Conservation (phyloP, 2,888 invertebrate species). For the Tachina grossa region DNA sequence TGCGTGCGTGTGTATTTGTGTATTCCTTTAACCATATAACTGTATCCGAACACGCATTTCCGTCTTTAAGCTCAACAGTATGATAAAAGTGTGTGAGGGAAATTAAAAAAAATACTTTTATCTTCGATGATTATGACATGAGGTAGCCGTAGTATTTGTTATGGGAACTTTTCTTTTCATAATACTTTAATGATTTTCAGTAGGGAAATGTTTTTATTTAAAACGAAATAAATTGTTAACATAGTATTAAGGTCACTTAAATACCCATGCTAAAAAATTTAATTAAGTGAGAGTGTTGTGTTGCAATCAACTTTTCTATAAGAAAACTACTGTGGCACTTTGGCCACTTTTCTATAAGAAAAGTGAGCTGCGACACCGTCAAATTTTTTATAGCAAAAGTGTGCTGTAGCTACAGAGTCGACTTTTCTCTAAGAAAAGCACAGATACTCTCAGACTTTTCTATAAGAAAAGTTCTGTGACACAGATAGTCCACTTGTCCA, state of each 20-base stretch:
- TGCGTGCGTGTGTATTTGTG: not conserved
- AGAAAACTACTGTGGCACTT: too few relatives aligned
- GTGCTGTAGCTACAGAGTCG: too few relatives aligned
- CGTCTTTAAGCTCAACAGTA: not conserved
- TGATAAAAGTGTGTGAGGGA: not conserved
- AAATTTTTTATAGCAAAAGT: too few relatives aligned
- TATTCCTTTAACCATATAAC: constrained; percentile 9
- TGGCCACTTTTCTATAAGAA: too few relatives aligned
- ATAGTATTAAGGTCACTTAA: constrained; percentile 17
- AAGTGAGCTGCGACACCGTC: too few relatives aligned
- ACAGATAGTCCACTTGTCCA: too few relatives aligned
- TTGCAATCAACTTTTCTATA: too few relatives aligned
- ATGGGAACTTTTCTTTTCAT: not conserved
- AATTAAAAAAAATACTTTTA: not conserved
- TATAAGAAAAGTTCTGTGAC: too few relatives aligned
- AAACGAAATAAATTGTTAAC: not conserved
- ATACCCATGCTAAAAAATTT: not conserved
- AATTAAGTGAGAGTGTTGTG: too few relatives aligned
- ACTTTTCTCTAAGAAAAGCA: too few relatives aligned
- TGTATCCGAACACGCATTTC: constrained; percentile 26
- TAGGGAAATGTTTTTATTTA: constrained; percentile 1
- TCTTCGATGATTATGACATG: constrained; percentile 9
- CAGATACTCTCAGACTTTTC: too few relatives aligned
- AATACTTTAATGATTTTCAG: constrained; percentile 9
- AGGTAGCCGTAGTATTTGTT: not conserved